Base-by-base conservation (phyloP, 92 coral and sea anemone genomes). In the Virgularia gustaviana region DNA sequence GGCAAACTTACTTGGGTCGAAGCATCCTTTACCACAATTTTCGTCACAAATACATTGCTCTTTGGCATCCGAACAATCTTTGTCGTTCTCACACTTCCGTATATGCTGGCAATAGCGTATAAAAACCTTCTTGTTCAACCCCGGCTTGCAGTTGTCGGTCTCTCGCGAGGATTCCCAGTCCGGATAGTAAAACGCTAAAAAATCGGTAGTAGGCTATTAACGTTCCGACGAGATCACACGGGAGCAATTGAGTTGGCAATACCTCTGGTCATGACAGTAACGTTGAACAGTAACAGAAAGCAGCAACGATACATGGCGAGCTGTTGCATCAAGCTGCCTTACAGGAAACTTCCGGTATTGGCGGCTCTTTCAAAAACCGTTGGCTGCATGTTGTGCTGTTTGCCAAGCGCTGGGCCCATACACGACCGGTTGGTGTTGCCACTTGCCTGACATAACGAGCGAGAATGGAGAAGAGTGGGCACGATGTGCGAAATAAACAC, bases 11-110 rank as follows among this genome's bases (percentile, higher is more conserved):
- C 99, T 87, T 62, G 99, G 90, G 44, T 94, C 86, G 3, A 77
- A 37, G 72, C 99, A 94, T 38, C 79, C 16, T 35, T 78, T 82
- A 9, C 99, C 99, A 49, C 99, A 94, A 62, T 94, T 89, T 66
- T 85, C 89, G 42, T 87, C 75, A 70, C 99, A 94, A 20, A 80
- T 77, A 83, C 99, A 94, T 10, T 77, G 68, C 71, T 87, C 85
- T 13, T 77, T 85, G 16, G 82, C 77, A 41, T 57, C 51, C 35
- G 39, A 55, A 70, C 99, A 94, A 56, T 79, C 84, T 51, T 89
- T 94, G 49, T 87, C 88, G 16, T 88, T 89, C 44, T 70, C 78
- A 60, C 99, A 94, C 27, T 65, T 68, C 28, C 39, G 73, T 27
- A 72, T 39, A 23, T 63, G 72, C 28, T 8, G 59, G 63, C 99